Base-by-base conservation (phyloP, 2,113 vertebrate genomes). In the Arothron firmamentum region DNA sequence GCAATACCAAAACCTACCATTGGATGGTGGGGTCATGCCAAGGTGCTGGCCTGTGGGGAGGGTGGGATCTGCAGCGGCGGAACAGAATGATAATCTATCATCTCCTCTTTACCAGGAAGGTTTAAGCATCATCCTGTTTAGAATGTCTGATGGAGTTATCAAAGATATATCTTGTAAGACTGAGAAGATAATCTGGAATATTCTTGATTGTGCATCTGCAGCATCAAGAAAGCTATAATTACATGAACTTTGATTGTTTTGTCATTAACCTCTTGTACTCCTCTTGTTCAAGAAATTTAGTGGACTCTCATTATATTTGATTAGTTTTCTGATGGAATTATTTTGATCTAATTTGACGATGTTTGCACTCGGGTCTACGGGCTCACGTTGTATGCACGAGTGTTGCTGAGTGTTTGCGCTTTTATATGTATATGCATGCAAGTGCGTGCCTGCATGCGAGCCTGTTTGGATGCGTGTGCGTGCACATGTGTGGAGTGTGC, bases 21-120 rank as follows among this genome's bases (percentile, higher is more conserved):
- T n/a, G 41, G 88, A 83, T 83, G 88, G 87, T 85, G 75, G 81
- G 85, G 85, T 88, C 85, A 86, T 67, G 84, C 88, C 86, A 70
- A 71, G 85, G 80, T 83, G 85, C 50, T 64, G 25, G 25, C 25
- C 25, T 28, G 25, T 66, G 61, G 64, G 65, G 67, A 58, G 69
- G 60, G 25, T 5, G 25, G 25, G 25, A 7, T 28, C 25, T 28
- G 25, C 25, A 28, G 25, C 25, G 5, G 6, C 25, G 3, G 25
- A 1, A 28, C 4, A 28, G 2, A 28, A 28, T 28, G 25, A 28
- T 3, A 5, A 28, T 2, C 3, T 28, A 28, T 28, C 25, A 28
- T 28, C 25, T 28, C 25, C 25, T 28, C 25, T 28, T 28, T 7
- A 28, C 25, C 6, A 7, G 25, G 25, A 28, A 5, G 2, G 6